Evolutionary conservation across 2,888 invertebrate genomes (phyloP).

Genomic region (Nudaria mundana): DNA sequence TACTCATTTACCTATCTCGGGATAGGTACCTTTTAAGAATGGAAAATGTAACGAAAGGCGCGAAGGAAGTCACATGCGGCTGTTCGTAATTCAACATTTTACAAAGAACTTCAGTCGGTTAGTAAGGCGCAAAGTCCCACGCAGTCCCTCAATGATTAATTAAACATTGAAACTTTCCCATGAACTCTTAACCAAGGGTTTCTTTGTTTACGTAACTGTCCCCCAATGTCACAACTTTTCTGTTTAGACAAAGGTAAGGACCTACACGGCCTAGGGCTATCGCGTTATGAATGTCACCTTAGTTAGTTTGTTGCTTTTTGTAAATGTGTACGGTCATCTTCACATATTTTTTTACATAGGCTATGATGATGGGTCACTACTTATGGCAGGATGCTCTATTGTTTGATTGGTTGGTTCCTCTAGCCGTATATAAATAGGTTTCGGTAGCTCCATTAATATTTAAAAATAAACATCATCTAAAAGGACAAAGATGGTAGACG

Average conservation of each 20-base stretch:
- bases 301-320: not conserved
- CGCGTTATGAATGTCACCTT: not conserved
- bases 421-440: too few relatives aligned
- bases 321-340: not conserved
- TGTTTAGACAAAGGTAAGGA: slow-evolving; percentile 30
- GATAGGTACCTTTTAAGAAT: too few relatives aligned
- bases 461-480: slow-evolving; percentile 46
- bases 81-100: too few relatives aligned
- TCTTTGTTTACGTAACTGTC: slow-evolving; percentile 33
- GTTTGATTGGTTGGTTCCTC: too few relatives aligned
- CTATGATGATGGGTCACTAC: too few relatives aligned
- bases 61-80: too few relatives aligned
- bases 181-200: slow-evolving; percentile 33
- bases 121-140: not conserved
- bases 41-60: too few relatives aligned
- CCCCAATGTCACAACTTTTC: slow-evolving; percentile 30
- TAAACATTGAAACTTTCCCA: slow-evolving; percentile 20
- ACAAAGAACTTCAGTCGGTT: slow-evolving; percentile 6
- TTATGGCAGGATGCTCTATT: too few relatives aligned
- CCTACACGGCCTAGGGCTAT: slow-evolving; percentile 6
- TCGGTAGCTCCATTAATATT: too few relatives aligned
- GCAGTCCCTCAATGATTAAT: slow-evolving; percentile 12
- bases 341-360: too few relatives aligned
- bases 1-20: too few relatives aligned
- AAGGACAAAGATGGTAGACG: slow-evolving; percentile 47